Evolutionary conservation across 2,888 invertebrate species (phyloP), one percentile per base, ranked within the genome.

Genomic region (Andrena trimmerana): DNA sequence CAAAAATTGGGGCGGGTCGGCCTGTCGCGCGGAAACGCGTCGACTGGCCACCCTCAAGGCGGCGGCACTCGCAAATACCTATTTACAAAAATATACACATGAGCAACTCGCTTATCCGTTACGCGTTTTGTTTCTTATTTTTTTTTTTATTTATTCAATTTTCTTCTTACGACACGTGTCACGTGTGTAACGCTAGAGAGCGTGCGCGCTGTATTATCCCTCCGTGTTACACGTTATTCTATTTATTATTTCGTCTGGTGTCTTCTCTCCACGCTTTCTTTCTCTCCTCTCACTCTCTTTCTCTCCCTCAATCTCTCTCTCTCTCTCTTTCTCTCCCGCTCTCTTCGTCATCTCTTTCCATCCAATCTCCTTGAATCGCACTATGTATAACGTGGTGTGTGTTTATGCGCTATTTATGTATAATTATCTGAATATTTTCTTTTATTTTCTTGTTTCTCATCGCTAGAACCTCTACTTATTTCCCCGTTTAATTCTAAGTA

Each of bases 31-130:
- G 65, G 10, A 66, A n/a, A 50, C 62, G 83, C 83, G 31, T 57
- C 81, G 86, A 75, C 81, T 59, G 86, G 79, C 72, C 88, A 59
- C 89, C 92, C 91, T 92, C 90, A 93, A 93, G 92, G 92, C 92
- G 92, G 92, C 92, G 90, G 91, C 92, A 92, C 90, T 92, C 91
- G 90, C 92, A 91, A 89, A 92, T 92, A 92, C 89, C 91, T 92
- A 92, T 92, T 94, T 94, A 94, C 94, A 94, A 94, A 94, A 94
- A 94, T 94, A 94, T 94, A 93, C 93, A 94, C 92, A 91, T 93
- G 93, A 93, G 93, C 94, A 93, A 93, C 92, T 93, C 90, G 91
- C 91, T 90, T 91, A 86, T 91, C 82, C 89, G 88, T 89, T 80
- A 71, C 74, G 77, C 73, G 52, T 78, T 60, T 72, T 52, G 59